These are phyloP conservation scores for Tylochromis polylepis DNA, from an alignment of 2,113 vertebrate genomes.

Conservation along the genomic window DNA sequence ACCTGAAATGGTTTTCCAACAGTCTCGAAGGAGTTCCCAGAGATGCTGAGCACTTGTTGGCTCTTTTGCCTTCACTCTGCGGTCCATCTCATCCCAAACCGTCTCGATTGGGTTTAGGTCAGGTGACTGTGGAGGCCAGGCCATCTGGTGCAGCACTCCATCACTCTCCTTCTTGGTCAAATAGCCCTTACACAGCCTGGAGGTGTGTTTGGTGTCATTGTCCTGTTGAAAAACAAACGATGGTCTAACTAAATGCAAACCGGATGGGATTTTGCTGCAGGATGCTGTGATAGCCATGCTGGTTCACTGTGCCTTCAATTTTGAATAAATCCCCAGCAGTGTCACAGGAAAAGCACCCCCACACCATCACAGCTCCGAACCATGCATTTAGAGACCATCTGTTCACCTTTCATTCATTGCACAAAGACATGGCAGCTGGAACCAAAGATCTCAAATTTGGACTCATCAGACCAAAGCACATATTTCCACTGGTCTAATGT, in stretches of 20 bases:
- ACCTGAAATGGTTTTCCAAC: background rate
- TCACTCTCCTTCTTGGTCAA: background rate
- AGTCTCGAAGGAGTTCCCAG: background rate
- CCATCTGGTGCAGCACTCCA: background rate
- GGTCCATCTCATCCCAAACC: background rate
- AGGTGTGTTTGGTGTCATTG: background rate
- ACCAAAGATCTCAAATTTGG: too few relatives aligned
- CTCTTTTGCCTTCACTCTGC: background rate
- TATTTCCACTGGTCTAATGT: too few relatives aligned
- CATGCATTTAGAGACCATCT: background rate
- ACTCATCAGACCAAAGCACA: too few relatives aligned
- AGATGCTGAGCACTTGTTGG: background rate
- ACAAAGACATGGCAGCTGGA: too few relatives aligned
- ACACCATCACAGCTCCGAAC: background rate
- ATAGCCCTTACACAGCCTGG: background rate
- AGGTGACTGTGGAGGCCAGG: fast-evolving
- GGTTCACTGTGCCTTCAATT: background rate
- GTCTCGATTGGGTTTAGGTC: background rate
- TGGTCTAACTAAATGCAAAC: background rate
- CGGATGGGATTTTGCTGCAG: fast-evolving
- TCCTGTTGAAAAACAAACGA: background rate
- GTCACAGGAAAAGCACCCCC: background rate
- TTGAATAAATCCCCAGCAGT: background rate
- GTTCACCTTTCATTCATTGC: too few relatives aligned
- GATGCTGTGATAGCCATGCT: background rate